These are phyloP conservation scores for Halcyon malimbica DNA, from an alignment of 2,113 vertebrate genomes.

Conservation along the genomic window DNA sequence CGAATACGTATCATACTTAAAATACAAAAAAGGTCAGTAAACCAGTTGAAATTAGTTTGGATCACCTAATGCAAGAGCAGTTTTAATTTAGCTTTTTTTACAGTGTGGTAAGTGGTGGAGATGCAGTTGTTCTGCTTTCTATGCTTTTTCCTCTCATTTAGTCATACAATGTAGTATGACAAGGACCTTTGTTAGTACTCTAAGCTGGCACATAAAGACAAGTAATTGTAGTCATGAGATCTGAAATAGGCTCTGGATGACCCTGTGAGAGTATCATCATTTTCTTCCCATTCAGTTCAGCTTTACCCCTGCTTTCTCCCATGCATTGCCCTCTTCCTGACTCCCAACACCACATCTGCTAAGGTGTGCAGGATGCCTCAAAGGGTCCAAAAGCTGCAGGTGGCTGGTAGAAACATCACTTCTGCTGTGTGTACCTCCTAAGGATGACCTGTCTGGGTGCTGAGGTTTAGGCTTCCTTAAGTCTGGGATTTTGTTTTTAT, in stretches of 20 bases:
- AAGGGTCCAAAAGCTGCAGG: background rate
- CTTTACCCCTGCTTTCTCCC: background rate
- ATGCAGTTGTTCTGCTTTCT: background rate
- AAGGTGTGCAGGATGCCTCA: background rate
- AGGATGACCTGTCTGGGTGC: background rate
- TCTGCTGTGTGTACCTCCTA: background rate
- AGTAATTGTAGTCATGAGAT: background rate
- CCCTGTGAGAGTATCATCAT: background rate
- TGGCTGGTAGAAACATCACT: background rate
- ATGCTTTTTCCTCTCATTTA: background rate
- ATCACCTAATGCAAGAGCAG: background rate
- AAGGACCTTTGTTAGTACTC: background rate
- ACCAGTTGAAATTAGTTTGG: background rate
- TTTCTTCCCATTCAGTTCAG: background rate
- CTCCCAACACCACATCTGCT: background rate
- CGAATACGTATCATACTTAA: background rate
- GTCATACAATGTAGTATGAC: background rate
- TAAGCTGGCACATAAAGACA: background rate
- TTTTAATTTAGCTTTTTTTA: background rate
- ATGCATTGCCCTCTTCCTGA: background rate
- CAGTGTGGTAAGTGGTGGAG: background rate
- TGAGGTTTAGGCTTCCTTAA: background rate
- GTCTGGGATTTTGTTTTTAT: background rate
- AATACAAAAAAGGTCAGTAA: background rate
- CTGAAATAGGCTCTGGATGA: background rate